Evolutionary conservation across 1,140 invertebrate genomes (phyloP), one percentile per base, ranked within the genome.

Genomic region (Hycleus cichorii): DNA sequence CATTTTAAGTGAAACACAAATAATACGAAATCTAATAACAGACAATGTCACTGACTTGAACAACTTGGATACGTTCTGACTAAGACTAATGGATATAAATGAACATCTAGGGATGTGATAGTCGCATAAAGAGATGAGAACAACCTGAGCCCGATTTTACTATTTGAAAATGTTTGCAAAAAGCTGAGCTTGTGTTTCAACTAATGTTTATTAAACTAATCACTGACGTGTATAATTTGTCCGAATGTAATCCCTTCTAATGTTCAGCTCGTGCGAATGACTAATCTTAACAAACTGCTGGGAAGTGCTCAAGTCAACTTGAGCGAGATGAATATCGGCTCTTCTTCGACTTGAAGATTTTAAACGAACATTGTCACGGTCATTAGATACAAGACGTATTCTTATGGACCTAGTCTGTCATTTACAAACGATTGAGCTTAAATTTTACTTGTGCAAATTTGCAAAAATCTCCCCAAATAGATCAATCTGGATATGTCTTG

Each of bases 131-230:
- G 5, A 32, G 32, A 32, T 32, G 7, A 7, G 32, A 18, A 43
- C 38, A 52, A 43, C 50, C 50, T 52, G 50, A 43, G 39, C 25
- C 18, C 18, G 11, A 38, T 38, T 47, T 47, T 27, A 12, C 39
- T 26, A 10, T 10, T n/a, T 7, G 1, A 32, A 32, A 32, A 32
- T 32, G 32, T 32, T 32, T 32, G 42, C 51, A 53, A 53, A 53
- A 53, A 53, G 51, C 51, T 25, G 9, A 39, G 11, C 27, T 39
- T 47, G 43, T 11, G 49, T 39, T 49, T 26, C 40, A 54, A 69
- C 64, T 68, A 69, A 68, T 68, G 63, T 64, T 64, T 64, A 69
- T 67, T 66, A 65, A 66, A 65, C 64, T 70, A 67, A 70, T 70
- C 68, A 67, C 60, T 64, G 65, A 68, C 60, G 64, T 57, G 59